A percentile compares a stretch with the other conserved stretches of the same genome.
Conservation (phyloP, 2,113 vertebrate species). For the Oreamnos americanus region DNA sequence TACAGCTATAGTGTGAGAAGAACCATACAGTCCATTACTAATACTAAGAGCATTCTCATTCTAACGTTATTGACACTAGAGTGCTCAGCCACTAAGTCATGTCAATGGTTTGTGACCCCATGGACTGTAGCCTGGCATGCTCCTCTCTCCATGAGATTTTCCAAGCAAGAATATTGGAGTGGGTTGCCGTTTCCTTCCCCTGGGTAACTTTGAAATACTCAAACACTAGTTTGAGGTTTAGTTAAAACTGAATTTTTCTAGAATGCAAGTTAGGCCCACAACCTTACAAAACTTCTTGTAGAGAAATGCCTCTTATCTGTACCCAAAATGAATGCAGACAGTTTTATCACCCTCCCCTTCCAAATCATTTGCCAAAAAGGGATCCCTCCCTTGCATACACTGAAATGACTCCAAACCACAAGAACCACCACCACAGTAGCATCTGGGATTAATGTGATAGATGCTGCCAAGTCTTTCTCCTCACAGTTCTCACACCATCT, state of each 20-base stretch:
- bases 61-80: not conserved
- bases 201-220: not conserved
- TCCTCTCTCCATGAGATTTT: not conserved
- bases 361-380: slow-evolving; percentile 18
- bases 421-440: not conserved
- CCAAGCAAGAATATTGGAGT: not conserved
- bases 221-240: not conserved
- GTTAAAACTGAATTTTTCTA: not conserved
- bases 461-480: not conserved
- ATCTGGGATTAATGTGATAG: not conserved
- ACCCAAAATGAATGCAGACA: not conserved
- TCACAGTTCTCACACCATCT: slow-evolving; percentile 1
- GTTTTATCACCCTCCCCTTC: not conserved
- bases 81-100: not conserved
- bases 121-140: not conserved
- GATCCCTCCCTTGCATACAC: not conserved
- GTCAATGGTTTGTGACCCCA: not conserved
- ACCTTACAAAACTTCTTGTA: not conserved
- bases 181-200: not conserved
- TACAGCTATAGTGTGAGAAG: not conserved
- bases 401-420: slow-evolving; percentile 48
- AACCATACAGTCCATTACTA: not conserved
- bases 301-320: not conserved
- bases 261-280: not conserved
- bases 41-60: not conserved